Evolutionary conservation across 2,113 vertebrate genomes (phyloP).

Genomic region (Xiphophorus couchianus): DNA sequence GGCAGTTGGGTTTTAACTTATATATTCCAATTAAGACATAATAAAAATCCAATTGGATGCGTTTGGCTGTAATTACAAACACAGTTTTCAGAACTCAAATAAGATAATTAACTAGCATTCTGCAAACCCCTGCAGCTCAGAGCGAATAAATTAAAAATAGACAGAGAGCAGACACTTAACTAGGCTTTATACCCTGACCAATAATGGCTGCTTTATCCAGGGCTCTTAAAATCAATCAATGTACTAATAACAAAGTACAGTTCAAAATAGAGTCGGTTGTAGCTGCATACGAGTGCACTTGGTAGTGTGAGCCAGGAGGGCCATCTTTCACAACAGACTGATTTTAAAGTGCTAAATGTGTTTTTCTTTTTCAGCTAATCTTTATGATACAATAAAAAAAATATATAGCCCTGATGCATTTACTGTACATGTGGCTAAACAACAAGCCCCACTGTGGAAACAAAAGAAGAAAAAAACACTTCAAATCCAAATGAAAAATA

Average conservation of each 20-base stretch:
- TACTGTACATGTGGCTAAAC: neutral
- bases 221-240: conserved; percentile 52
- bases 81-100: neutral
- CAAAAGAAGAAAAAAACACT: too few species aligned
- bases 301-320: conserved; percentile 7
- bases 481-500: too few species aligned
- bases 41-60: neutral
- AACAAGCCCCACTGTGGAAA: neutral
- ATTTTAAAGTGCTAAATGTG: neutral
- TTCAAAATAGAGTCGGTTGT: conserved; percentile 4
- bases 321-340: neutral
- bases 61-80: neutral
- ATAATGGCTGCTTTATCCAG: conserved; percentile 25
- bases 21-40: neutral
- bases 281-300: conserved; percentile 17
- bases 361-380: neutral
- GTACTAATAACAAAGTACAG: conserved; percentile 44
- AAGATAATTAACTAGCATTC: neutral
- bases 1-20: neutral
- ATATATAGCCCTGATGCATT: neutral
- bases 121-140: neutral
- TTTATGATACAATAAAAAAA: neutral
- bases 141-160: conserved; percentile 45
- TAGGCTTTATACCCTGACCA: conserved; percentile 37
- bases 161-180: conserved; percentile 44